Evolutionary conservation across 2,888 invertebrate genomes (phyloP).

Genomic region (Cataglyphis albicans): DNA sequence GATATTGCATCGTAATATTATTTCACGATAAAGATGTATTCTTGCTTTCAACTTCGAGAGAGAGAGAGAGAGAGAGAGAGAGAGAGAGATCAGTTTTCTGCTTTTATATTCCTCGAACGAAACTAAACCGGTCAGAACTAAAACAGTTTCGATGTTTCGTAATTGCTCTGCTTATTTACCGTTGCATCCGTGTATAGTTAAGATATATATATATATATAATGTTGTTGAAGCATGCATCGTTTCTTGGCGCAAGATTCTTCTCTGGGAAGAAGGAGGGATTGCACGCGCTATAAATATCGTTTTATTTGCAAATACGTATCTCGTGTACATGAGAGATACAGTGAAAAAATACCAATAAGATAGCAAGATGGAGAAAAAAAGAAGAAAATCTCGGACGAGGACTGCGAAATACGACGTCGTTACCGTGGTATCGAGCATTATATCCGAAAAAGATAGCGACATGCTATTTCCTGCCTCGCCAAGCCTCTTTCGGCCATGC

Average conservation of each 20-base stretch:
- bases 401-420: not conserved
- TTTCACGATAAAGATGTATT: not conserved
- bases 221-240: slow-evolving; percentile 2
- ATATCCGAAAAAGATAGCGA: slow-evolving; percentile 24
- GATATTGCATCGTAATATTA: not conserved
- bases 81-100: not conserved
- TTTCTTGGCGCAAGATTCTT: not conserved
- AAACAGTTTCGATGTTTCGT: not conserved
- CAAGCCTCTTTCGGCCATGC: not conserved
- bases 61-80: not conserved
- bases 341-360: not conserved
- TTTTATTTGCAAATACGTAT: slow-evolving; percentile 17
- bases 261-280: not conserved
- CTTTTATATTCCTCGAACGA: not conserved
- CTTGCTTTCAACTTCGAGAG: not conserved
- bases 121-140: not conserved
- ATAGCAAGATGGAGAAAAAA: not conserved
- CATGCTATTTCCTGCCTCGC: slow-evolving; percentile 4
- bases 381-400: not conserved
- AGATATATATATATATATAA: not conserved
- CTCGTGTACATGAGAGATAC: not conserved
- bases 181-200: not conserved
- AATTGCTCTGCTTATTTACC: not conserved
- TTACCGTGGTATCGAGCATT: not conserved
- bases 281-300: slow-evolving; percentile 33